Base-by-base conservation (phyloP, 2,888 invertebrate species). In the Mechanitis messenoides region DNA sequence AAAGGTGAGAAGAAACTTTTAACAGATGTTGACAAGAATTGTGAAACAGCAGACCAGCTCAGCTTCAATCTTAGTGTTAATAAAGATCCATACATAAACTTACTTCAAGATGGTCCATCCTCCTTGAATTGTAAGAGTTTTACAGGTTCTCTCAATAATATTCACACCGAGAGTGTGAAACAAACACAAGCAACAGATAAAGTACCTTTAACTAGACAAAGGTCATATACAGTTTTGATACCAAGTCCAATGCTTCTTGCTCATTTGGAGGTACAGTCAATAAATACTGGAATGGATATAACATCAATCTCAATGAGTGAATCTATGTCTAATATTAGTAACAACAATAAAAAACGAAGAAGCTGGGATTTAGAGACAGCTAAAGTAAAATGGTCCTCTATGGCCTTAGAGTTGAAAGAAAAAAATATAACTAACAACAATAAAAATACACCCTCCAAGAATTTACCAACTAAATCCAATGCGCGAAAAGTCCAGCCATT, bases 221-320 rank as follows among this genome's bases (percentile, higher is more conserved):
- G 94, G 65, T 96, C 96, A 0, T 96, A 96, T 74, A 94, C 95
- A 1, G 81, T 96, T 55, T 93, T 95, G 0, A 88, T 92, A 33
- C 96, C 96, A 0, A 95, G 96, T 74, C 95, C 95, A 1, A 92
- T 93, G 66, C 89, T 96, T 7, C 75, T 94, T 33, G 93, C 93
- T 9, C 92, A 93, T 72, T 83, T 93, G 55, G 90, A 92, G 76
- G 87, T 90, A 67, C 90, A 88, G 66, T 87, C 90, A 1, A 63
- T 85, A 12, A 86, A 74, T 56, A 88, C 85, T 12, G 91, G 91
- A 31, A 78, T 91, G 33, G 90, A 90, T 56, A 79, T 91, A 69
- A 82, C 74, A 45, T 81, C 83, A n/a, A 88, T 91, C 68, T 91
- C 91, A 3, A 91, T 90, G 90, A 90, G 90, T 47, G 91, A 91